A percentile compares a stretch with the other conserved stretches of the same genome.
Evolutionary conservation across 2,888 invertebrate species (phyloP).

Genomic region (Laspeyria flexula): DNA sequence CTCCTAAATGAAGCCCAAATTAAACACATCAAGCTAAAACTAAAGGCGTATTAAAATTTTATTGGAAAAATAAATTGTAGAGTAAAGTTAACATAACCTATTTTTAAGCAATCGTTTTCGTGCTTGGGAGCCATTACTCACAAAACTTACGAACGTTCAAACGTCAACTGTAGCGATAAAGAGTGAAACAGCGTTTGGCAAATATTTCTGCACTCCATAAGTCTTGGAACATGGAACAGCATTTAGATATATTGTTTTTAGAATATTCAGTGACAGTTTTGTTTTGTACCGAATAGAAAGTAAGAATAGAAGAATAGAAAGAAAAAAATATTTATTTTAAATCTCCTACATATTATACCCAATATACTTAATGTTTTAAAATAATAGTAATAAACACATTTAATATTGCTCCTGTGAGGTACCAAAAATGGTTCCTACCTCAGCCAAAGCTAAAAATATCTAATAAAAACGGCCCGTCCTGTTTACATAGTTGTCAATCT

Average conservation of each 20-base stretch:
- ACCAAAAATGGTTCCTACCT: too few species aligned
- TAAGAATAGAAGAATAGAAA: too few species aligned
- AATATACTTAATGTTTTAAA: too few species aligned
- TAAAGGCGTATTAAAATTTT: conserved; percentile 18
- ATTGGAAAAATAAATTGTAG: conserved; percentile 33
- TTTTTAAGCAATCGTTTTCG: conserved; percentile 50
- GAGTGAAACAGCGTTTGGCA: conserved; percentile 24
- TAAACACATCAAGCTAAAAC: not conserved
- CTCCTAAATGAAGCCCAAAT: not conserved
- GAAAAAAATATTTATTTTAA: too few species aligned
- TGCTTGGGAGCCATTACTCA: conserved; percentile 55
- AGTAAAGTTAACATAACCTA: conserved; percentile 29
- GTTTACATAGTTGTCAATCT: too few species aligned
- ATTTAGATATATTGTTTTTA: not conserved
- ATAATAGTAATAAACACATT: too few species aligned
- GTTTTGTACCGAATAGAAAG: too few species aligned
- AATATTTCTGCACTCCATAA: conserved; percentile 34
- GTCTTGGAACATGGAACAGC: not conserved
- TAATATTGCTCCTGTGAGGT: too few species aligned
- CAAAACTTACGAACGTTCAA: conserved; percentile 50
- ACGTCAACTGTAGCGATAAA: conserved; percentile 55
- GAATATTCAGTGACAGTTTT: too few species aligned
- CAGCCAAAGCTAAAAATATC: too few species aligned
- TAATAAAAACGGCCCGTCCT: too few species aligned
- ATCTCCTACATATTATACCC: too few species aligned